Percentiles rank a stretch among this genome's conserved stretches.
phyloP scores from a whole-genome alignment of 2,113 vertebrate genomes.

The Pedetes capensis region DNA sequence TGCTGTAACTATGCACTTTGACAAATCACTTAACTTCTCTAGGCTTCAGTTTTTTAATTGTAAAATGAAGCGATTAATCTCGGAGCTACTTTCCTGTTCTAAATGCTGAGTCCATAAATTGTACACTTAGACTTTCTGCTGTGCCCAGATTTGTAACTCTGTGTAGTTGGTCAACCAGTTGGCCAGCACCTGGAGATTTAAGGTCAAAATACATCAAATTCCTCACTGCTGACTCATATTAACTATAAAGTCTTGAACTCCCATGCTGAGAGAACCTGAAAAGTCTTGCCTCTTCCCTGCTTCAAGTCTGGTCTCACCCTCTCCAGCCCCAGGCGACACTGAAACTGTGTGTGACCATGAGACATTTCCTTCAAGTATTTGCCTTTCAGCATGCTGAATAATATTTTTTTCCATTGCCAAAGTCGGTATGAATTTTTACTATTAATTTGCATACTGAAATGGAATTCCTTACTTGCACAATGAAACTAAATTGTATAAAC shows the following conservation, averaged over 20 bases:
- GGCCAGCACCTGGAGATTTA: neutral
- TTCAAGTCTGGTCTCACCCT: neutral
- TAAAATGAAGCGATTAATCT: neutral
- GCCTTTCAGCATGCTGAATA: neutral
- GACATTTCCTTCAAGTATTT: neutral
- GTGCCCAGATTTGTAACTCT: neutral
- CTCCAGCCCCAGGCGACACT: neutral
- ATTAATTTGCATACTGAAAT: conserved; percentile 42
- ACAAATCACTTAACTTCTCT: neutral
- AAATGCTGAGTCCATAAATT: neutral
- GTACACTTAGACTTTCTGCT: neutral
- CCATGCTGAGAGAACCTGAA: neutral
- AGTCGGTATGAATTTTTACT: neutral
- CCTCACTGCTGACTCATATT: neutral
- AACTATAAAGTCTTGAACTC: neutral
- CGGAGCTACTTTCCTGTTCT: neutral
- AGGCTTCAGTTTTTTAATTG: neutral
- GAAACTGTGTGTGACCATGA: neutral
- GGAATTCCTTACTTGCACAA: neutral
- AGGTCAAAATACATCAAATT: conserved; percentile 19
- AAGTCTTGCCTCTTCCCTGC: neutral
- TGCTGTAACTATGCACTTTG: neutral
- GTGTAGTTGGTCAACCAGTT: neutral
- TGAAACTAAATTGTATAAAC: conserved; percentile 38
- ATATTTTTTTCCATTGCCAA: neutral